Evolutionary conservation across 2,888 invertebrate species (phyloP).

Genomic region (Phymatocera aterrima): DNA sequence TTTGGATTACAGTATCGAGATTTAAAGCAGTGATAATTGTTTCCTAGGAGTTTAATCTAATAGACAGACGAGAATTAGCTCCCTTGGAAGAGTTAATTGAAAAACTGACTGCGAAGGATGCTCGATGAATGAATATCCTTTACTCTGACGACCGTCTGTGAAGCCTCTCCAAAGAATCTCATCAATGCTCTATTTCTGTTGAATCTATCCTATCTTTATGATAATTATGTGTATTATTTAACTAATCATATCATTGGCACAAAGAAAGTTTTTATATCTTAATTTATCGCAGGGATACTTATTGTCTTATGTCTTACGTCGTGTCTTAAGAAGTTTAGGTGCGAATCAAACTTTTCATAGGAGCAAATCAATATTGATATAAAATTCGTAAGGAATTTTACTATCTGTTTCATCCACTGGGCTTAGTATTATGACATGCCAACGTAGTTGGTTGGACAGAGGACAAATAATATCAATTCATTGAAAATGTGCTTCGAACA

Average conservation of each 20-base stretch:
- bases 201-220: conserved; percentile 57
- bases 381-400: not conserved
- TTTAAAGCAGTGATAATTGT: not conserved
- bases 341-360: not conserved
- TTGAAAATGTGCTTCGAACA: not conserved
- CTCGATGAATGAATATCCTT: conserved; percentile 84
- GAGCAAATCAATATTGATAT: not conserved
- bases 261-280: conserved; percentile 54
- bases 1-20: not conserved
- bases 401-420: not conserved
- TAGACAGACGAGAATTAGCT: conserved; percentile 96
- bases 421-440: not conserved
- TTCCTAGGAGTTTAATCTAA: conserved; percentile 96
- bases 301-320: too few relatives aligned
- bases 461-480: not conserved
- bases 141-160: conserved; percentile 56
- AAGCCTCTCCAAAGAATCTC: conserved; percentile 72
- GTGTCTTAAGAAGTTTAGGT: not conserved
- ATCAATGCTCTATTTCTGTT: conserved; percentile 62
- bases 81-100: conserved; percentile 98
- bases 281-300: too few relatives aligned
- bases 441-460: not conserved
- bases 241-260: conserved; percentile 57
- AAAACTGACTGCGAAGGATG: conserved; percentile 93
- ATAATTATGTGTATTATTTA: conserved; percentile 63